Conservation (phyloP, 2,888 invertebrate species). For the Thysanoteuthis rhombus region DNA sequence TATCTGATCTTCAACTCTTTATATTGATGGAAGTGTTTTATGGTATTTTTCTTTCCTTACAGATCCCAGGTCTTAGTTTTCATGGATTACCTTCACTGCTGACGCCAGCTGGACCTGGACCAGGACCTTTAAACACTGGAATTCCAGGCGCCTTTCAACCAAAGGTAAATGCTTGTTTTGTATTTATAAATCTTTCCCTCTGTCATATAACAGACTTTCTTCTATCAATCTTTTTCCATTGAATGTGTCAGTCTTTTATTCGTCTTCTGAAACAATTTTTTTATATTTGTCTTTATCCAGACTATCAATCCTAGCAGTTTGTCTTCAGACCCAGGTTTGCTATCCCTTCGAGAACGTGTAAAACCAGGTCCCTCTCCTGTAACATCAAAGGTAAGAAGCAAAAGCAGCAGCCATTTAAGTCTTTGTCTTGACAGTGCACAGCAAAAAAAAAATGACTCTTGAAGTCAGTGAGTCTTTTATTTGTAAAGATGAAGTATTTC, state of each 20-base stretch:
- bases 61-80: slow-evolving; percentile 50
- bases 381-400: slow-evolving; percentile 16
- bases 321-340: slow-evolving; percentile 23
- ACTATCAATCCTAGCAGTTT: slow-evolving; percentile 21
- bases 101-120: slow-evolving; percentile 44
- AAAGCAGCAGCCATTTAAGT: no score
- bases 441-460: no score
- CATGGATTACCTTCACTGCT: slow-evolving; percentile 50
- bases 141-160: slow-evolving; percentile 62
- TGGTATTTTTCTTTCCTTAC: not conserved
- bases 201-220: no score
- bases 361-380: slow-evolving; percentile 28
- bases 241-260: no score
- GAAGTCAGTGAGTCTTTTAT: no score
- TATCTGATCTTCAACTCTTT: not conserved
- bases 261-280: not conserved
- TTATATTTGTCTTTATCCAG: not conserved
- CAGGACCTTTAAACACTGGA: slow-evolving; percentile 51
- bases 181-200: no score
- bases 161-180: slow-evolving; percentile 46
- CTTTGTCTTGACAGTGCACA: no score
- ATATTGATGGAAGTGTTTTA: not conserved
- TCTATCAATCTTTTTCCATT: no score
- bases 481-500: no score
- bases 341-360: slow-evolving; percentile 29